These are phyloP conservation scores for Hepsetus odoe DNA, from an alignment of 2,113 vertebrate genomes.

Conservation along the genomic window DNA sequence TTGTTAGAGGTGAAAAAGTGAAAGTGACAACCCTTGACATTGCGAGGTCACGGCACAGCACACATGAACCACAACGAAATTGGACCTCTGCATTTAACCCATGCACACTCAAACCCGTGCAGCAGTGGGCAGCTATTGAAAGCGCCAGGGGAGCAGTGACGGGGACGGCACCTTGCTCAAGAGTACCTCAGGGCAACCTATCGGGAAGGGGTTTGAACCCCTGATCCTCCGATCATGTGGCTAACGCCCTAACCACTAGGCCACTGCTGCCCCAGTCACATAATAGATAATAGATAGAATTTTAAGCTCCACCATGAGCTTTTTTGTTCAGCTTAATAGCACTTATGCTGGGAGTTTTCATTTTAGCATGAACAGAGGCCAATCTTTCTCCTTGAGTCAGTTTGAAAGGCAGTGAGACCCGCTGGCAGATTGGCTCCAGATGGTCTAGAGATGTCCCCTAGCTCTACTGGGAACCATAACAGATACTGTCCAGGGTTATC, in stretches of 20 bases:
- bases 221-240: too few relatives aligned
- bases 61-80: too few relatives aligned
- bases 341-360: constrained; percentile 28
- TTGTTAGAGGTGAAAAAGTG: too few relatives aligned
- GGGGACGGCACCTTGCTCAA: too few relatives aligned
- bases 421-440: constrained; percentile 44
- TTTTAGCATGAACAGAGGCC: constrained; percentile 36
- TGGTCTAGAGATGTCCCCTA: constrained; percentile 24
- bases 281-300: background rate
- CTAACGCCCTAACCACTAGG: background rate
- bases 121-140: too few relatives aligned
- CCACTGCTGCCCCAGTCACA: background rate
- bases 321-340: background rate
- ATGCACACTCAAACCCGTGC: too few relatives aligned
- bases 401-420: constrained; percentile 44
- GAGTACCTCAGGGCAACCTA: too few relatives aligned
- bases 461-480: background rate
- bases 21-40: too few relatives aligned
- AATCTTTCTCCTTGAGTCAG: constrained; percentile 33
- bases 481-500: constrained; percentile 52
- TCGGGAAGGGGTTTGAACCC: too few relatives aligned
- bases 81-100: too few relatives aligned
- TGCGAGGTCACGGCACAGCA: too few relatives aligned
- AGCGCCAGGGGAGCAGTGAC: too few relatives aligned
- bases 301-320: background rate